A percentile compares a stretch with the other conserved stretches of the same genome.
These are phyloP conservation scores for Camponotus fellah DNA, from an alignment of 2,888 invertebrate genomes.

Conservation along the genomic window DNA sequence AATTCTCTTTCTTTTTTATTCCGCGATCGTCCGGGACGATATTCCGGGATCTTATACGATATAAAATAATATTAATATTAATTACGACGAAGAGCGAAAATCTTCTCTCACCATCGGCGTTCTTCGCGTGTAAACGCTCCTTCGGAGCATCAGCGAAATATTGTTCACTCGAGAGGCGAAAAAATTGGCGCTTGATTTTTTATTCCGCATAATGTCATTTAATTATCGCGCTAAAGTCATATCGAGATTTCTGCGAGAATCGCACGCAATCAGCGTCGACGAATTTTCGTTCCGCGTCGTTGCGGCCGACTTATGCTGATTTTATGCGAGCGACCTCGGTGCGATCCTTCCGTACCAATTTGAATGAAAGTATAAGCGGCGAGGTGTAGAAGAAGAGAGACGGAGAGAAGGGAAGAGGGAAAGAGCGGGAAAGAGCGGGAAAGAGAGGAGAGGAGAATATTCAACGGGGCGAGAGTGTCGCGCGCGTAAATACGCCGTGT, in stretches of 20 bases:
- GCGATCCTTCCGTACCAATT: slow-evolving; percentile 58
- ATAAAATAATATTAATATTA: slow-evolving; percentile 17
- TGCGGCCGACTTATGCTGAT: slow-evolving; percentile 58
- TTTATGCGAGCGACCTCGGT: slow-evolving; percentile 58
- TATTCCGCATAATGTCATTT: background rate
- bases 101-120: background rate
- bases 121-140: background rate
- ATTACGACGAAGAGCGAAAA: background rate
- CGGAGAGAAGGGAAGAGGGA: background rate
- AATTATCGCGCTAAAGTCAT: background rate
- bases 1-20: background rate
- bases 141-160: background rate
- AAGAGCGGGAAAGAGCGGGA: background rate
- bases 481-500: slow-evolving; percentile 54
- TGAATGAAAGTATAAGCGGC: slow-evolving; percentile 59
- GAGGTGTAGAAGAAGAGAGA: slow-evolving; percentile 38
- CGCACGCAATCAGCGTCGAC: slow-evolving; percentile 15
- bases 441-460: slow-evolving; percentile 50
- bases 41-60: background rate
- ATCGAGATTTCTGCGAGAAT: background rate
- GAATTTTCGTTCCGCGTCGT: slow-evolving; percentile 19
- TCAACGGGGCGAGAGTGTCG: slow-evolving; percentile 56
- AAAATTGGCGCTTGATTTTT: background rate
- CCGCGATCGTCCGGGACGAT: background rate
- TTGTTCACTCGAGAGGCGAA: background rate